Evolutionary conservation across 2,797 vertebrate genomes (phyloP).

Genomic region (Prionace glauca): DNA sequence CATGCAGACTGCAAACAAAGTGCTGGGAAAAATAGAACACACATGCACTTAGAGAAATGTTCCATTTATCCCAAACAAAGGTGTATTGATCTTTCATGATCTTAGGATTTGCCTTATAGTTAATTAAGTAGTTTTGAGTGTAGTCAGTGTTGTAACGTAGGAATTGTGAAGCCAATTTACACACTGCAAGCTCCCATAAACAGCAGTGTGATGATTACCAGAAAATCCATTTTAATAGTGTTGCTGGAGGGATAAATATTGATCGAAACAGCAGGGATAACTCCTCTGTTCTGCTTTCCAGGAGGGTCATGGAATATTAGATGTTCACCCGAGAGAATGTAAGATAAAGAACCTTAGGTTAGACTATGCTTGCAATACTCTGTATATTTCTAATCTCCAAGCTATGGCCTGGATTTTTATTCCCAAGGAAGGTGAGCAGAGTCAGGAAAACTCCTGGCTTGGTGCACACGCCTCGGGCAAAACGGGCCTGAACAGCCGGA

Average conservation of each 20-base stretch:
- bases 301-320: not conserved
- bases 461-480: too few relatives aligned
- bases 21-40: not conserved
- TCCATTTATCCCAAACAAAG: not conserved
- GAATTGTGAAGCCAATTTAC: too few relatives aligned
- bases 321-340: not conserved
- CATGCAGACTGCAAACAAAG: not conserved
- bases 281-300: not conserved
- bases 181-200: too few relatives aligned
- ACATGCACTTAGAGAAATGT: not conserved
- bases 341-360: not conserved
- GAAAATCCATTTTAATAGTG: not conserved
- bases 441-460: too few relatives aligned
- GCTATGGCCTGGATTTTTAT: not conserved
- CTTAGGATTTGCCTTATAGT: not conserved
- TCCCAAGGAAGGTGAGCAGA: too few relatives aligned
- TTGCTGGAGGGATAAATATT: not conserved
- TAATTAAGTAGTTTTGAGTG: not conserved
- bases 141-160: not conserved
- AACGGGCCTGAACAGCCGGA: too few relatives aligned
- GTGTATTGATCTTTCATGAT: not conserved
- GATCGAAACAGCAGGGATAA: not conserved
- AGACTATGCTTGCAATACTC: not conserved
- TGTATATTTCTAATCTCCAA: not conserved
- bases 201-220: too few relatives aligned